Evolutionary conservation across 1,140 invertebrate species (phyloP), one percentile per base, ranked within the genome.

Genomic region (Drosophila lini): DNA sequence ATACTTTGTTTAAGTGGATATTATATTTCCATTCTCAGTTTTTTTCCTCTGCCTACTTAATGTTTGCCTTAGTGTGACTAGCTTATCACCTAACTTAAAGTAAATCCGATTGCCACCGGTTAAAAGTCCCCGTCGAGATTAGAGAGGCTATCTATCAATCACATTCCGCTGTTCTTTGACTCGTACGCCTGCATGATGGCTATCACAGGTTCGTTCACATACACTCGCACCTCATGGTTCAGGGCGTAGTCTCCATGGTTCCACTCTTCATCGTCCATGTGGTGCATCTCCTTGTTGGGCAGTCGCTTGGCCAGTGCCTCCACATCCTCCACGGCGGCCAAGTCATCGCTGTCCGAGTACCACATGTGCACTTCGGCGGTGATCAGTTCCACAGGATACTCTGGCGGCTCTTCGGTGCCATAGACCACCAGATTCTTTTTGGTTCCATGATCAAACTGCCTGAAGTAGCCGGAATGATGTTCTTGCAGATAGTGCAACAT

Each of bases 281-380:
- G 91, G 59, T 93, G 94, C 84, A 93, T 83, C 4, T 92, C 67
- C 15, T 75, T 67, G 91, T 91, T 91, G 3, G 89, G 82, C 48
- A 91, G 7, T 0, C 63, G 45, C 0, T 28, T 7, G 0, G 89
- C 90, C 19, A 96, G 88, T 70, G 88, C 91, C 44, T 93, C 78
- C 0, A 96, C 94, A 90, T 97, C 95, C 92, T 94, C 90, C 36
- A 94, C 93, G 92, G 86, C 92, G 2, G 94, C 93, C 53, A 95
- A 62, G 2, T 78, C 81, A 82, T 96, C 96, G 62, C 93, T 94
- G n/a, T 93, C 75, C 3, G 93, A 93, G 80, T 94, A 95, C 88
- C 95, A 94, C 9, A 96, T 68, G 44, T 94, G 93, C 3, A 94
- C 91, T 10, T 95, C 94, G 3, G 94, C 93, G 8, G 92, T 94